Base-by-base conservation (phyloP, 2,797 vertebrate species). In the Discoglossus pictus region DNA sequence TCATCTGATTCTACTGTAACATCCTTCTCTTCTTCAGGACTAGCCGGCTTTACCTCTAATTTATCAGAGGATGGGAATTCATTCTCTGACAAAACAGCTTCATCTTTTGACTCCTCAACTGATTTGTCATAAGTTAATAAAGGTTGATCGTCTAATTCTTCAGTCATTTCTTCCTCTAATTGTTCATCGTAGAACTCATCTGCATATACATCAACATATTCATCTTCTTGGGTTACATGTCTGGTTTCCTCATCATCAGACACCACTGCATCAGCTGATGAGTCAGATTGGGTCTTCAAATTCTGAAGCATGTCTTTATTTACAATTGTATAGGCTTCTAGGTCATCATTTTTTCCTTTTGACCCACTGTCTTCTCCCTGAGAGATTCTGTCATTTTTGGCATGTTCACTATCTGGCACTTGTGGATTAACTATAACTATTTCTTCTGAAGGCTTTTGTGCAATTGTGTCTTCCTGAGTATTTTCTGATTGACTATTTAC, bases 181-280 rank as follows among this genome's bases (percentile, higher is more conserved):
- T 86, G 76, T 44, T 89, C 74, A 44, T 18, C 17, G 75, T 76
- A 7, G 39, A 8, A 17, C 76, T 77, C 7, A 4, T 85, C 85
- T 63, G 85, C 86, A 4, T 85, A 84, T 63, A 85, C 86, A 27
- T 81, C 83, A 23, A 84, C 71, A 60, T 91, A 88, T 40, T 90
- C 87, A 73, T 90, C 88, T 25, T 86, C 64, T 0, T 89, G 83
- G 0, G 93, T 93, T 7, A 93, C 87, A 52, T 86, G 89, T 18
- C 53, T 82, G 6, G 94, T 97, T 16, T 87, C 78, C 74, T 94
- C 91, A 2, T 94, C 92, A 55, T 94, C 88, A 0, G 92, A 90
- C 13, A 86, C 81, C 17, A 94, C 56, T 0, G 90, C 94, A 73
- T 98, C 95, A 23, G 90, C 91, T 3, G 93, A 96, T 39, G 89